Evolutionary conservation across 1,140 invertebrate species (phyloP).

Genomic region (Bombus pyrosoma): DNA sequence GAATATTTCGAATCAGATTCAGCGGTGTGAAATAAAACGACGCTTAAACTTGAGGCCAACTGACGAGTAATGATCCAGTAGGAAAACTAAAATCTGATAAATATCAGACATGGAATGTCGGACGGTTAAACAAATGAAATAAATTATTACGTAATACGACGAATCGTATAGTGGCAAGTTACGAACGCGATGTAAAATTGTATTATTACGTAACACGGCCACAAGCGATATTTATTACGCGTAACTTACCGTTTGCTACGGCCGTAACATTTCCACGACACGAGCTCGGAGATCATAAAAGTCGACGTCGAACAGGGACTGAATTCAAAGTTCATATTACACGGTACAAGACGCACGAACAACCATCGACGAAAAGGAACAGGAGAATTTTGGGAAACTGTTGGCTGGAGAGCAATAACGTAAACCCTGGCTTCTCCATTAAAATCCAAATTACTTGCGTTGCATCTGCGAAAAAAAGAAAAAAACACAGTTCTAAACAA

Average conservation of each 20-base stretch:
- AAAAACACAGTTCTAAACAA: constrained; percentile 44
- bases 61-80: no score
- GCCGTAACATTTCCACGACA: background rate
- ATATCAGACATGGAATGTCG: background rate
- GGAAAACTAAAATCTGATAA: background rate
- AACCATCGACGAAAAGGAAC: constrained; percentile 13
- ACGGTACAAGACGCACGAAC: background rate
- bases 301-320: background rate
- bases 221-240: background rate
- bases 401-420: constrained; percentile 32
- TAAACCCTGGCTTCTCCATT: constrained; percentile 55
- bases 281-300: background rate
- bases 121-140: background rate
- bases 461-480: constrained; percentile 24
- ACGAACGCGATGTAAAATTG: background rate
- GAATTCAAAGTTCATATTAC: background rate
- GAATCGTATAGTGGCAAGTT: background rate
- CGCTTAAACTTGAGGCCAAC: no score
- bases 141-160: no score
- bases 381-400: constrained; percentile 39
- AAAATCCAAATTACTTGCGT: constrained; percentile 59
- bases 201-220: background rate
- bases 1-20: no score
- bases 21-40: no score
- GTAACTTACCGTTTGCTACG: no score